Evolutionary conservation across 1,140 invertebrate species (phyloP).

Genomic region (Trichonephila clavipes): DNA sequence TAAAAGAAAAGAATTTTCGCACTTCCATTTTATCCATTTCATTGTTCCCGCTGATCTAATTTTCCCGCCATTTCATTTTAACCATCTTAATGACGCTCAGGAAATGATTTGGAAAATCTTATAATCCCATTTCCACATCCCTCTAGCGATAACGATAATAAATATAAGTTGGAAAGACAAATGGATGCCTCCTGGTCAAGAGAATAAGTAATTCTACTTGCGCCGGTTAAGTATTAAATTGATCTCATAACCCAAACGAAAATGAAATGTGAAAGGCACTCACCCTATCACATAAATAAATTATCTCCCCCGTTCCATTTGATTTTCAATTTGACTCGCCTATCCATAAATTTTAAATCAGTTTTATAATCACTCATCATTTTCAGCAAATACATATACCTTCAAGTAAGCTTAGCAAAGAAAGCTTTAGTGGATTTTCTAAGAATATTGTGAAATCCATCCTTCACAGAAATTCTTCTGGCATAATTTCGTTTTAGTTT

Average conservation of each 20-base stretch:
- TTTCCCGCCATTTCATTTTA: conserved; percentile 27
- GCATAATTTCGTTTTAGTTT: too few species aligned
- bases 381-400: neutral
- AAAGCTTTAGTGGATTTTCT: too few species aligned
- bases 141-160: neutral
- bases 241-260: conserved; percentile 7
- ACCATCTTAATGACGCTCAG: conserved; percentile 11
- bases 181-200: conserved; percentile 35
- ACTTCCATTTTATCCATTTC: neutral
- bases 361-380: neutral
- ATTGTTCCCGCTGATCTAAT: neutral
- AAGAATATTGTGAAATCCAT: too few species aligned
- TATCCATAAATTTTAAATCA: neutral
- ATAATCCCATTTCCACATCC: conserved; percentile 23
- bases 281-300: neutral
- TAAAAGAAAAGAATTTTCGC: neutral
- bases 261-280: neutral
- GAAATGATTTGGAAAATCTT: conserved; percentile 28
- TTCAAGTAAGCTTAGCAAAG: neutral
- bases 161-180: conserved; percentile 30
- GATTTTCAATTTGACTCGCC: neutral
- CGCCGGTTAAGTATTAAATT: neutral
- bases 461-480: too few species aligned
- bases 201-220: neutral
- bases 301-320: neutral